Conservation (phyloP, 2,888 invertebrate genomes). For the Agrochola macilenta region DNA sequence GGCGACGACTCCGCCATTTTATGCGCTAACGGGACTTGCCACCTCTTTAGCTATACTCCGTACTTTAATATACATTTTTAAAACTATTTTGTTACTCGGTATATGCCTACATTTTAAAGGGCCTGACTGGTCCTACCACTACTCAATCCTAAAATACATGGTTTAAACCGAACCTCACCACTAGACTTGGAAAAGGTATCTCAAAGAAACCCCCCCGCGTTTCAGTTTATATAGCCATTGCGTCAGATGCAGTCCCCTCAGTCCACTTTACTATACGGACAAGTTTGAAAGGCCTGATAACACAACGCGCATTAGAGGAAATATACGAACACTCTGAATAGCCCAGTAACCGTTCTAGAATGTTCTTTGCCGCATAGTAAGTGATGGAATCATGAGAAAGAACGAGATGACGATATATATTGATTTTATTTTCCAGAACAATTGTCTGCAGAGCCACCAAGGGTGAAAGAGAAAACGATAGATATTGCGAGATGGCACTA, state of each 20-base stretch:
- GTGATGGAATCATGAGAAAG: constrained; percentile 63
- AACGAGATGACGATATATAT: constrained; percentile 46
- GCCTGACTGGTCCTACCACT: constrained; percentile 68
- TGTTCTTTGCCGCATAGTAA: constrained; percentile 65
- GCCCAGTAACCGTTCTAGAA: constrained; percentile 76
- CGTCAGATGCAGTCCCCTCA: constrained; percentile 59
- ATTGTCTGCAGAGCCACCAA: constrained; percentile 55
- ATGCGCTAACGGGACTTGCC: constrained; percentile 73
- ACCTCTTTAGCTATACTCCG: constrained; percentile 70
- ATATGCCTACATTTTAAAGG: constrained; percentile 73
- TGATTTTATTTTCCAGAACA: constrained; percentile 63
- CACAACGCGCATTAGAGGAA: neutral
- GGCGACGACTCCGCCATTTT: constrained; percentile 86
- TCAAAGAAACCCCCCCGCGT: constrained; percentile 60
- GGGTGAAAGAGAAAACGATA: constrained; percentile 60
- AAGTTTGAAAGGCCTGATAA: constrained; percentile 45
- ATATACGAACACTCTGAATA: constrained; percentile 43
- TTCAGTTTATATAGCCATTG: constrained; percentile 73
- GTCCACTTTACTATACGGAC: constrained; percentile 59
- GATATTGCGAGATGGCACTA: constrained; percentile 44
- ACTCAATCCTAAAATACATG: constrained; percentile 68
- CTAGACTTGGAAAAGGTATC: constrained; percentile 77
- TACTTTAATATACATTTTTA: constrained; percentile 71
- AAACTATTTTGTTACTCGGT: constrained; percentile 66
- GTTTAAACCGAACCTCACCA: constrained; percentile 74